phyloP scores from a whole-genome alignment of 1,140 invertebrate genomes.

The Apocrypta bakeri region DNA sequence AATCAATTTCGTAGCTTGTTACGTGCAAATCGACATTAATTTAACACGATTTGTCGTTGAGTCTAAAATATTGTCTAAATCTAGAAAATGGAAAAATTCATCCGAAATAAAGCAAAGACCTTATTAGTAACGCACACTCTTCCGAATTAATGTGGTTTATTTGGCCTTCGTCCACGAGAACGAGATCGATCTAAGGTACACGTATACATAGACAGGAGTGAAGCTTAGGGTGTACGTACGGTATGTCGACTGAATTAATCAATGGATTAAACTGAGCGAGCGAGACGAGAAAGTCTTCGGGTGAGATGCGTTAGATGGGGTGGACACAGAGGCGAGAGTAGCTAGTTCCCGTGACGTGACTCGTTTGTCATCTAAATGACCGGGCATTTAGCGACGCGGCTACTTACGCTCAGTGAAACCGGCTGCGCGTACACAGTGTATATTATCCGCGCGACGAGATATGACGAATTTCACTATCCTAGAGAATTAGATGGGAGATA shows the following conservation, averaged over 20 bases:
- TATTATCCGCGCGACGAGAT: not conserved
- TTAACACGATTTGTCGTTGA: too few species aligned
- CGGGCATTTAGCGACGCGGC: conserved; percentile 65
- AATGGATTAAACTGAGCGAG: conserved; percentile 72
- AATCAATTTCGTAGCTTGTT: too few species aligned
- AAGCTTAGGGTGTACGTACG: conserved; percentile 48
- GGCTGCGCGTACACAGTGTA: not conserved
- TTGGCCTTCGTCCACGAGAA: conserved; percentile 60
- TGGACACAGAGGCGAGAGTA: conserved; percentile 36
- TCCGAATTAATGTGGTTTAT: conserved; percentile 58
- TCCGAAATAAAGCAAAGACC: conserved; percentile 34
- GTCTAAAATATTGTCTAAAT: too few species aligned
- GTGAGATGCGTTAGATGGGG: conserved; percentile 47
- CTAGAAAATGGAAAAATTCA: conserved; percentile 59
- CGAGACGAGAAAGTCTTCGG: conserved; percentile 31
- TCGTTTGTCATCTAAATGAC: conserved; percentile 74
- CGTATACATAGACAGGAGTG: conserved; percentile 13
- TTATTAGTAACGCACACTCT: conserved; percentile 50
- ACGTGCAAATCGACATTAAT: too few species aligned
- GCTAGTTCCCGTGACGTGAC: conserved; percentile 66
- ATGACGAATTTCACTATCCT: conserved; percentile 43
- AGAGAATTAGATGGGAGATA: not conserved
- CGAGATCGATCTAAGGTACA: conserved; percentile 42
- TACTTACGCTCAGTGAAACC: not conserved
- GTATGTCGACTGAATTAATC: conserved; percentile 73